A percentile compares a stretch with the other conserved stretches of the same genome.
phyloP scores from a whole-genome alignment of 2,113 vertebrate species.

The Tursiops truncatus region DNA sequence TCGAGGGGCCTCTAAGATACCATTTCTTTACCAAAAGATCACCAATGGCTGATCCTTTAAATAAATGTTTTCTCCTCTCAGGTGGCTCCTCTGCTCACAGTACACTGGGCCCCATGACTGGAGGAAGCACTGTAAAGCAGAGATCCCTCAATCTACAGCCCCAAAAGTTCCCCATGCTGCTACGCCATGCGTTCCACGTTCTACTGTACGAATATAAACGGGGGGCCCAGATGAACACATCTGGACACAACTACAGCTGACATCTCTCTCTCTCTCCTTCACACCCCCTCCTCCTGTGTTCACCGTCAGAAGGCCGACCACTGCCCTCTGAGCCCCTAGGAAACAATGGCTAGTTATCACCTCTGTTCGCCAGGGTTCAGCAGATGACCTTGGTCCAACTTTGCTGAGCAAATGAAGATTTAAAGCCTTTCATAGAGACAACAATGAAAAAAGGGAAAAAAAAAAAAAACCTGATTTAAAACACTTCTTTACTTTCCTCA shows the following conservation, averaged over 20 bases:
- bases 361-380: neutral
- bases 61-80: neutral
- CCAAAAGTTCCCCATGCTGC: neutral
- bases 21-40: neutral
- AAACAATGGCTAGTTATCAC: neutral
- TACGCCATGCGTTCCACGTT: neutral
- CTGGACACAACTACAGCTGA: neutral
- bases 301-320: neutral
- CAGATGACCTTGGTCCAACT: neutral
- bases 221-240: neutral
- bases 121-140: neutral
- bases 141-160: neutral
- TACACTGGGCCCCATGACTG: neutral
- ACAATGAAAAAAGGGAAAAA: neutral
- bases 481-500: neutral
- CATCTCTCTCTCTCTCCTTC: neutral
- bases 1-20: neutral
- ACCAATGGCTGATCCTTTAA: neutral
- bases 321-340: neutral
- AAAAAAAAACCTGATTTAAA: neutral
- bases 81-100: neutral
- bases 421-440: neutral
- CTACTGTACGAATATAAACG: neutral
- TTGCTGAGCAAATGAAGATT: neutral
- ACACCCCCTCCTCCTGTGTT: neutral